Evolutionary conservation across 2,797 vertebrate genomes (phyloP), one percentile per base, ranked within the genome.

Genomic region (Coregonus sp.): DNA sequence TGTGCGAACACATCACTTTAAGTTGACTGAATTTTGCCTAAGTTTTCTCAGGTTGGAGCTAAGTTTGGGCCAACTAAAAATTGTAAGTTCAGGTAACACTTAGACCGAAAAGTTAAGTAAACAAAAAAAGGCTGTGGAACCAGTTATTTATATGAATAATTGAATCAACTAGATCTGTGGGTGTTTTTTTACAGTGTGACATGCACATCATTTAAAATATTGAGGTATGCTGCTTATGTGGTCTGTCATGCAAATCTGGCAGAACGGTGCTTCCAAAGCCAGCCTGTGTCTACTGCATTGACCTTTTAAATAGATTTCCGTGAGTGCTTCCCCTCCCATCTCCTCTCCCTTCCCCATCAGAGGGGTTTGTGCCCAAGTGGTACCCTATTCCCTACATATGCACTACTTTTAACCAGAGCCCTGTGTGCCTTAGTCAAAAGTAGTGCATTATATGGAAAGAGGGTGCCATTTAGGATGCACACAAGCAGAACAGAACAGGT

Each of bases 401-500:
- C 20, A 63, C 59, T 29, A 29, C 2, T 20, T 63, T 9, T 7
- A 63, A 63, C 20, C 59, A 11, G 56, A 59, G 56, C 18, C 18
- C n/a, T n/a, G 20, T 12, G 20, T 9, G 20, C 59, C 59, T 12
- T 63, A 3, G 9, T 29, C 59, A 63, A 63, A 63, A 29, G 59
- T 25, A 11, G 59, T 25, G 9, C 56, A 11, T 20, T n/a, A 25
- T 63, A 47, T 9, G 11, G 9, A 47, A 47, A 47, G n/a, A 25
- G 25, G 59, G 9, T 63, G 20, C 20, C 59, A 63, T 63, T 63
- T 25, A 25, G 59, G 6, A 37, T 40, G 37, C 35, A 11, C 37
- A 50, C 69, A 70, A n/a, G 18, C 25, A 11, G 71, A 72, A 72
- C 29, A 3, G 31, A 72, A 72, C 71, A 72, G 71, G 71, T 72